These are phyloP conservation scores for Delichon dasypus DNA, from an alignment of 2,797 vertebrate species.

Conservation along the genomic window DNA sequence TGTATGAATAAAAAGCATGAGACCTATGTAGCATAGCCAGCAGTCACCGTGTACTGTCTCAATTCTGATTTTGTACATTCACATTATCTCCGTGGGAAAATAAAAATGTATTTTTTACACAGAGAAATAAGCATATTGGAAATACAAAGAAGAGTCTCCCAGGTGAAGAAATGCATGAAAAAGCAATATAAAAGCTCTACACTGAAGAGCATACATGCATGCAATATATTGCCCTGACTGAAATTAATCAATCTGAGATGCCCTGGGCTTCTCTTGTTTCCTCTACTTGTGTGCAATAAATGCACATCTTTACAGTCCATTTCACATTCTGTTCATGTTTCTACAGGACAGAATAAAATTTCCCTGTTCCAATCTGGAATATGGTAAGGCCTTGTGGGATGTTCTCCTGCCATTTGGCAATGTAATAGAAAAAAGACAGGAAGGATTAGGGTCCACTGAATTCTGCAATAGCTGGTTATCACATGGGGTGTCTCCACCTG, in stretches of 20 bases:
- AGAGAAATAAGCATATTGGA: not conserved
- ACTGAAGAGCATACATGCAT: not conserved
- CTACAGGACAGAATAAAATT: slow-evolving; percentile 3
- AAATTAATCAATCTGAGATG: not conserved
- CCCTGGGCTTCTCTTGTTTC: not conserved
- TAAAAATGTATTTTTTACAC: slow-evolving; percentile 8
- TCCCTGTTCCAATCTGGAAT: slow-evolving; percentile 48
- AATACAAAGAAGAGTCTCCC: slow-evolving; percentile 19
- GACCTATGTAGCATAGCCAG: not conserved
- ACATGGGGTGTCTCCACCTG: not conserved
- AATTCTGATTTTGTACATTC: slow-evolving; percentile 16
- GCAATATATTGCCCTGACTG: not conserved
- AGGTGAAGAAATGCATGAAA: not conserved
- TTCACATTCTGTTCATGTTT: not conserved
- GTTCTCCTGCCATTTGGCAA: slow-evolving; percentile 33
- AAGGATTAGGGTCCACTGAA: not conserved
- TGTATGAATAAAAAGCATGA: not conserved
- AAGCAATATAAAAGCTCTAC: not conserved
- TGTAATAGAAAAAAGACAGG: not conserved
- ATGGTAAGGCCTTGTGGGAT: not conserved
- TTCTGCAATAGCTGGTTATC: not conserved
- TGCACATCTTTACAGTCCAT: not conserved
- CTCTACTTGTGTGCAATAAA: not conserved
- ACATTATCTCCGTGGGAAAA: slow-evolving; percentile 5
- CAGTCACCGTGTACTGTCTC: not conserved